Conservation (phyloP, 2,888 invertebrate genomes). For the Tinea trinotella region DNA sequence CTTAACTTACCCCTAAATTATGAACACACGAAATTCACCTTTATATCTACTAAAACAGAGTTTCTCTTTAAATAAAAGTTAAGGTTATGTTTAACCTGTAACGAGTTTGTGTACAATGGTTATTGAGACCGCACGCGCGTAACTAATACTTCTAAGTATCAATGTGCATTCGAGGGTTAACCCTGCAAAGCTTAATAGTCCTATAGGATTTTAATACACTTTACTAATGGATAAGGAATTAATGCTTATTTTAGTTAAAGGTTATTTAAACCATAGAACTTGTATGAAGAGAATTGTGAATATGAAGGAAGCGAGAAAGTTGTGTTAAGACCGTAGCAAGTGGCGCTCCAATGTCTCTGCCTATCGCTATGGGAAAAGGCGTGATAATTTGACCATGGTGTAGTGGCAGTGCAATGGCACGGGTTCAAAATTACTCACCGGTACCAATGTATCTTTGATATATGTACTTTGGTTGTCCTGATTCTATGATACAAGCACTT, state of each 20-base stretch:
- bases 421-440: no score
- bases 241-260: background rate
- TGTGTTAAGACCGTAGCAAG: no score
- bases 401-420: no score
- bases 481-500: no score
- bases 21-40: background rate
- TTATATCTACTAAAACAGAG: background rate
- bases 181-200: constrained; percentile 31
- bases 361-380: no score
- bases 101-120: constrained; percentile 26
- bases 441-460: no score
- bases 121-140: constrained; percentile 51
- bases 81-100: background rate
- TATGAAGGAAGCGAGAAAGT: no score
- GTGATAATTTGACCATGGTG: no score
- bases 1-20: background rate
- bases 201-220: constrained; percentile 33
- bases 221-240: constrained; percentile 34
- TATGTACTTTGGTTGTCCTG: no score
- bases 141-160: constrained; percentile 53
- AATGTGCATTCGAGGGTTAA: constrained; percentile 38
- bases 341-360: no score
- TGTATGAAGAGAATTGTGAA: no score
- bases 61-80: background rate
- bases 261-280: no score